These are phyloP conservation scores for Ectemnius cavifrons DNA, from an alignment of 2,888 invertebrate species.

Conservation along the genomic window DNA sequence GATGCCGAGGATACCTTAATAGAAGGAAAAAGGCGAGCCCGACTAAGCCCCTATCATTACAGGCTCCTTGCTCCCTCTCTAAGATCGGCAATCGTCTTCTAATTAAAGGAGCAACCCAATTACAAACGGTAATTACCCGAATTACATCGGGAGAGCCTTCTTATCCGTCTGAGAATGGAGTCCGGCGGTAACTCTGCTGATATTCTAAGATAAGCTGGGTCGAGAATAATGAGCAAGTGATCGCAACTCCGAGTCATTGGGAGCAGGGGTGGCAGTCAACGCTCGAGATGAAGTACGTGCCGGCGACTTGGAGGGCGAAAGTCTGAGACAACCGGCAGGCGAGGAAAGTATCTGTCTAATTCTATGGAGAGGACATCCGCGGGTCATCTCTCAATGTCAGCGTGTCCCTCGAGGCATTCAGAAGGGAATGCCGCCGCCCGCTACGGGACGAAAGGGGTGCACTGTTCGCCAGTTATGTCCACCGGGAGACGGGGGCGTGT, in stretches of 20 bases:
- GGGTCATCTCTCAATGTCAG: slow-evolving; percentile 43
- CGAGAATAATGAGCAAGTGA: too few relatives aligned
- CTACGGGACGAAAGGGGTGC: slow-evolving; percentile 46
- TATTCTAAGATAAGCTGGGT: too few relatives aligned
- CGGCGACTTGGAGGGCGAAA: too few relatives aligned
- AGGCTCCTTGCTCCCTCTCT: not conserved
- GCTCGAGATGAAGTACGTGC: too few relatives aligned
- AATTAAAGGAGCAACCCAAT: slow-evolving; percentile 47
- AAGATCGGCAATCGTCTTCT: not conserved
- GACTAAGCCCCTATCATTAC: not conserved
- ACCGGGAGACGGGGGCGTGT: slow-evolving; percentile 35
- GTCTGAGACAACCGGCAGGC: not conserved
- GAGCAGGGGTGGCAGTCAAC: too few relatives aligned
- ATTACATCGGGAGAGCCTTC: not conserved
- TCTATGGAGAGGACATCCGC: slow-evolving; percentile 21
- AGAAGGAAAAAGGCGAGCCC: slow-evolving; percentile 1
- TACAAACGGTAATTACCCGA: slow-evolving; percentile 32
- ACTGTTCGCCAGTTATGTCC: slow-evolving; percentile 41
- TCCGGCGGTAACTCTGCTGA: too few relatives aligned
- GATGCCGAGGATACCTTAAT: not conserved
- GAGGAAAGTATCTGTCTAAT: slow-evolving; percentile 20
- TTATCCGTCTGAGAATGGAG: too few relatives aligned
- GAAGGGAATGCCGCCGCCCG: slow-evolving; percentile 18
- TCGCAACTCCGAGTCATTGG: too few relatives aligned
- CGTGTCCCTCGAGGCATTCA: slow-evolving; percentile 43